Evolutionary conservation across 2,797 vertebrate genomes (phyloP).

Genomic region (Staurois parvus): DNA sequence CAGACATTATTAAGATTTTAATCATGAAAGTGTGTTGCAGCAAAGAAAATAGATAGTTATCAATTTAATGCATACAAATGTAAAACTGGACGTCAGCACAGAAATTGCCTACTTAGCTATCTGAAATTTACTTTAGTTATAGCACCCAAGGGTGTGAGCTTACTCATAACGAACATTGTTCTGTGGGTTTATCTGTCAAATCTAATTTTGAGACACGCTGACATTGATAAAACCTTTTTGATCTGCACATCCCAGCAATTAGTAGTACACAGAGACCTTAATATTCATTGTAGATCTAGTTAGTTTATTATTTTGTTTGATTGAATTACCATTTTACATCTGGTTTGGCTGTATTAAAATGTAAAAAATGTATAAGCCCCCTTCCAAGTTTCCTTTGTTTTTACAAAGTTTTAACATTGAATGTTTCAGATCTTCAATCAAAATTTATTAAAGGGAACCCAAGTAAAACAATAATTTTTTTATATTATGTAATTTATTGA

Average conservation of each 20-base stretch:
- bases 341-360: no score
- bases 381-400: no score
- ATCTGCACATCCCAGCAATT: slow-evolving; percentile 8
- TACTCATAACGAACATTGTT: slow-evolving; percentile 2
- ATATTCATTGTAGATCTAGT: not conserved
- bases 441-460: no score
- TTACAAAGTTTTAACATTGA: no score
- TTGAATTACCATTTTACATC: no score
- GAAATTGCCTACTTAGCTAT: slow-evolving; percentile 13
- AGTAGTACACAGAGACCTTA: slow-evolving; percentile 14
- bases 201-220: not conserved
- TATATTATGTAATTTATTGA: no score
- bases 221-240: slow-evolving; percentile 17
- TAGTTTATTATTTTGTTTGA: no score
- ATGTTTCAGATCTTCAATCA: no score
- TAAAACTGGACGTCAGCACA: slow-evolving; percentile 1
- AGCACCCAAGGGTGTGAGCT: slow-evolving; percentile 16
- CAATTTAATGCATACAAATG: slow-evolving; percentile 39
- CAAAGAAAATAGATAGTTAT: slow-evolving; percentile 31
- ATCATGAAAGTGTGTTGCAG: slow-evolving; percentile 8
- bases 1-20: slow-evolving; percentile 38
- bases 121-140: slow-evolving; percentile 24
- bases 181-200: slow-evolving; percentile 18
- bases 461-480: no score
- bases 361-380: no score